A percentile compares a stretch with the other conserved stretches of the same genome.
Conservation (phyloP, 1,140 invertebrate species). For the Wiebesia pumilae region DNA sequence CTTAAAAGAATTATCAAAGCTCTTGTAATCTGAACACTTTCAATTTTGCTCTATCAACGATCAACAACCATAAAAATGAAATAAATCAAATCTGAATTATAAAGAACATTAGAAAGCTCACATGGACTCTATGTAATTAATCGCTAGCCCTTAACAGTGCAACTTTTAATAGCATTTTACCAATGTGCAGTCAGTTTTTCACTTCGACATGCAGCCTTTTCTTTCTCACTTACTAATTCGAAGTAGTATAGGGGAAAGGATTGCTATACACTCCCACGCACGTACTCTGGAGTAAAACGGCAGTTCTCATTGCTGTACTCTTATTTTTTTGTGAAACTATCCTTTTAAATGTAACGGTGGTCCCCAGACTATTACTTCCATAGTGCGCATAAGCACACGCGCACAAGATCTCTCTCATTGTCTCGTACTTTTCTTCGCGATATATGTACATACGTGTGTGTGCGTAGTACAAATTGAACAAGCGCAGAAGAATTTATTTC, state of each 20-base stretch:
- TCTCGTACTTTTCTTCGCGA: neutral
- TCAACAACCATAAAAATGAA: no score
- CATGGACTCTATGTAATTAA: neutral
- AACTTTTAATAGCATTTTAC: neutral
- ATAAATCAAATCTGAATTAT: neutral
- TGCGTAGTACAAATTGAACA: neutral
- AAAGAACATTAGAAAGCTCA: neutral
- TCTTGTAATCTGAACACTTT: no score
- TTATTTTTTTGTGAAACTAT: neutral
- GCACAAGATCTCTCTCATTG: neutral
- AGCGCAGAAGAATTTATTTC: neutral
- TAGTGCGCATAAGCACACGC: no score
- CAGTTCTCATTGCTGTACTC: no score
- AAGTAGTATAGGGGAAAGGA: neutral
- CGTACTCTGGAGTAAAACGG: no score
- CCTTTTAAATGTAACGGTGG: neutral
- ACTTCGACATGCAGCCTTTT: neutral
- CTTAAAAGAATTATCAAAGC: no score
- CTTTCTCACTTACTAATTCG: neutral
- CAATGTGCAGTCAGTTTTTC: neutral
- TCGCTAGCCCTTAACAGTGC: neutral
- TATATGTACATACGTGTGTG: no score
- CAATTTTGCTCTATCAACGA: no score
- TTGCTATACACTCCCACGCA: neutral
- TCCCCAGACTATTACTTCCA: neutral